phyloP scores from a whole-genome alignment of 2,797 vertebrate species.

The Ctenosaura bakeri region DNA sequence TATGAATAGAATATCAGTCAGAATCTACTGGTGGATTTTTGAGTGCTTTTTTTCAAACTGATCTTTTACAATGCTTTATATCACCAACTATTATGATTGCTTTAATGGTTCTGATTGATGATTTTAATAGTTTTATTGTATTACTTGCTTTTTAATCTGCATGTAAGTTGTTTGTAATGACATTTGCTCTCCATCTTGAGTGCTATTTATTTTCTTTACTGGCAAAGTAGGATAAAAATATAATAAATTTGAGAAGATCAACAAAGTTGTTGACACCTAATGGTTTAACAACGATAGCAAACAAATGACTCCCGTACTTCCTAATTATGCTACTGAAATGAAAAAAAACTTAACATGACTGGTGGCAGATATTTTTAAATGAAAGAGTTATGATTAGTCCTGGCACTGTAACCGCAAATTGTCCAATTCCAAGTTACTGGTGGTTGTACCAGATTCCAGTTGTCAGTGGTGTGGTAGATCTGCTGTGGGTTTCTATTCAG shows the following conservation, averaged over 20 bases:
- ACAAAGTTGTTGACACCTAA: neutral
- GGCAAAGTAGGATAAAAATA: too few species aligned
- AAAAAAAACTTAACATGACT: neutral
- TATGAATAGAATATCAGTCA: neutral
- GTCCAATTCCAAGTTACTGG: neutral
- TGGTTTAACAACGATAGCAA: neutral
- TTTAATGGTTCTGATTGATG: too few species aligned
- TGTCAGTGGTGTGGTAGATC: too few species aligned
- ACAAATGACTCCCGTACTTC: neutral
- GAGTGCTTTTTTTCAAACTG: neutral
- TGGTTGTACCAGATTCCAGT: too few species aligned
- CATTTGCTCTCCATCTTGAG: too few species aligned
- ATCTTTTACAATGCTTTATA: too few species aligned
- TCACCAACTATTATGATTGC: too few species aligned
- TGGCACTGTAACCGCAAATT: neutral
- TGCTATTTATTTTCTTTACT: too few species aligned
- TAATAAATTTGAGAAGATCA: neutral
- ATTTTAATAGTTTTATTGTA: too few species aligned
- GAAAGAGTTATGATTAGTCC: neutral
- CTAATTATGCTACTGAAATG: neutral
- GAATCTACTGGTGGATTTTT: neutral
- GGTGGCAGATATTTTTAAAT: neutral
- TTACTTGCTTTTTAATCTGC: too few species aligned
- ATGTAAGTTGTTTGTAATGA: too few species aligned
- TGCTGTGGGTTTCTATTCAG: too few species aligned